Percentiles rank a stretch among this genome's conserved stretches.
phyloP scores from a whole-genome alignment of 2,797 vertebrate species.

The Anguilla pacifica region DNA sequence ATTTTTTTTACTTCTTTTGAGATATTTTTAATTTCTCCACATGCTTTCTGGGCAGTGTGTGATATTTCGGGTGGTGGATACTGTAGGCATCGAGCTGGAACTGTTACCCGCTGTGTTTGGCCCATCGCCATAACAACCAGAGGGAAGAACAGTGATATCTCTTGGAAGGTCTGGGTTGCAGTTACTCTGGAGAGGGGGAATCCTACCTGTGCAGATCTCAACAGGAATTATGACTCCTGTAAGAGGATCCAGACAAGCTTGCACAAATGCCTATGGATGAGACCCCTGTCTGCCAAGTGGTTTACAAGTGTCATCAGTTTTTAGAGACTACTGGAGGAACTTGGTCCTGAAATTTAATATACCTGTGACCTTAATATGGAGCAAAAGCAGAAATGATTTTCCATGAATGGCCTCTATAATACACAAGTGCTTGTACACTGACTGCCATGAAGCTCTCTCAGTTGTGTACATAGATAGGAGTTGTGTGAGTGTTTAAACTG shows the following conservation, averaged over 20 bases:
- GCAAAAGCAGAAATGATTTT: not conserved
- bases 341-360: not conserved
- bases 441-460: not conserved
- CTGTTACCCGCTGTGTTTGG: constrained; percentile 25
- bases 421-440: not conserved
- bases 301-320: not conserved
- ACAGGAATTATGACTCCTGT: not conserved
- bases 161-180: constrained; percentile 17
- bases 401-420: not conserved
- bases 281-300: not conserved
- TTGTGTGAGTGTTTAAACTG: not conserved
- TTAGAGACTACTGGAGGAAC: not conserved
- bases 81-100: constrained; percentile 17
- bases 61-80: constrained; percentile 13
- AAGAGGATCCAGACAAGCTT: not conserved
- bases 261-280: not conserved
- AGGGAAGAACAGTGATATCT: constrained; percentile 7
- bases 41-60: constrained; percentile 16
- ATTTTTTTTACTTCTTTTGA: not conserved
- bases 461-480: not conserved
- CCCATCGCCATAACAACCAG: constrained; percentile 29
- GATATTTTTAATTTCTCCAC: constrained; percentile 35
- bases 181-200: constrained; percentile 25
- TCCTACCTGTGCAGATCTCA: not conserved
- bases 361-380: not conserved